A percentile compares a stretch with the other conserved stretches of the same genome.
These are phyloP conservation scores for Anarrhichthys ocellatus DNA, from an alignment of 2,113 vertebrate genomes.

Conservation along the genomic window DNA sequence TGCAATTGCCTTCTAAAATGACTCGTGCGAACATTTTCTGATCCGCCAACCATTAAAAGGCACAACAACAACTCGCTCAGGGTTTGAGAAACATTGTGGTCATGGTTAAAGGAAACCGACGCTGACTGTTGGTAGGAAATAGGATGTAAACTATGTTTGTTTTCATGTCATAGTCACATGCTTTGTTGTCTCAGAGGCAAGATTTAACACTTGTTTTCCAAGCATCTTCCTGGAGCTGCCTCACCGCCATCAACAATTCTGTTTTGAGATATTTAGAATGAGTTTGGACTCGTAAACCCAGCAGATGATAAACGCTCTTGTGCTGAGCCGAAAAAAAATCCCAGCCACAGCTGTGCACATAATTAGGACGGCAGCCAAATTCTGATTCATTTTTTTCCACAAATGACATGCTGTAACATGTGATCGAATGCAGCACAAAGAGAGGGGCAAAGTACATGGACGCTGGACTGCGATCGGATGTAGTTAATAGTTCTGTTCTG, in stretches of 20 bases:
- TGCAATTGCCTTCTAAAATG: too few relatives aligned
- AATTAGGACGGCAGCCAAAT: background rate
- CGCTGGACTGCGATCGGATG: background rate
- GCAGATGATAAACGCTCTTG: background rate
- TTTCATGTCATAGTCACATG: background rate
- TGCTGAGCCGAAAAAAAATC: background rate
- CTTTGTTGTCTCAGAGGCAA: background rate
- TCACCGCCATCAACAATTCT: background rate
- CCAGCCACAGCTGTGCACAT: constrained; percentile 6
- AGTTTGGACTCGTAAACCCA: background rate
- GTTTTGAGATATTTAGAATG: background rate
- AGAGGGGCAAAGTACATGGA: constrained; percentile 35
- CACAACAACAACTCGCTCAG: too few relatives aligned
- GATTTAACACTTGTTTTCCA: background rate
- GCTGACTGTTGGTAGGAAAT: background rate
- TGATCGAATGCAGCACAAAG: background rate
- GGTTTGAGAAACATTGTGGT: background rate
- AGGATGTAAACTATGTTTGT: background rate
- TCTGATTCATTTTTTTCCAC: background rate
- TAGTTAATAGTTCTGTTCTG: background rate
- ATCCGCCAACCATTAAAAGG: too few relatives aligned
- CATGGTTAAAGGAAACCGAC: background rate
- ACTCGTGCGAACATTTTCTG: too few relatives aligned
- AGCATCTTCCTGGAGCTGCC: background rate
- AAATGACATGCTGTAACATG: background rate